Evolutionary conservation across 2,797 vertebrate genomes (phyloP), one percentile per base, ranked within the genome.

Genomic region (Argya squamiceps): DNA sequence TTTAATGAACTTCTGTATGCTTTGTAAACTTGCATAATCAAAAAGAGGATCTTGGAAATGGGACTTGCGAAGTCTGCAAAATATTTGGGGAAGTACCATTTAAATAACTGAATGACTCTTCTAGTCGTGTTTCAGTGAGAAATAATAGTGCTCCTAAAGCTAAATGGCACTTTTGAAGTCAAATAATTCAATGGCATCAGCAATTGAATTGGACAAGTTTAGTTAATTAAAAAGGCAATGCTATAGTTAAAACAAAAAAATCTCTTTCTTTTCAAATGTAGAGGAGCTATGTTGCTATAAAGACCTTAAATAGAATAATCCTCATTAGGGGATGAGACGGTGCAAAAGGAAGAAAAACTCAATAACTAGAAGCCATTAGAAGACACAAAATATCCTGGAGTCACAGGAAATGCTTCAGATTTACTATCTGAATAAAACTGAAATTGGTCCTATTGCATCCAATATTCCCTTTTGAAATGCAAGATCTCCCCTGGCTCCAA

Each of bases 31-130:
- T 94, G 91, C 4, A 0, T 75, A 89, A 96, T 91, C 84, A 67
- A 71, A 95, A 95, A 93, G 89, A 91, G 93, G 92, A 96, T 92
- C 84, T 91, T 91, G 73, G 58, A 95, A 92, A 63, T 9, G 49
- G 41, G 49, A 83, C 53, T 80, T 93, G 89, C 9, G 0, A 92
- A 91, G 62, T 91, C 71, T 88, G 92, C 89, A 83, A 50, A 85
- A 53, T 92, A 89, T 92, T 94, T 96, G 64, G 29, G 87, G 96
- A 97, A 96, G 91, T 30, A 58, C 21, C 36, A 46, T 59, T 92
- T 85, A 95, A 93, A 80, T 91, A 96, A 85, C 84, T 68, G 81
- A 93, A 70, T 89, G 71, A 92, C 62, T 93, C 43, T 80, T 75
- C n/a, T 30, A 74, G 70, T 59, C 10, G 1, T 75, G 39, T 94